Percentiles rank a stretch among this genome's conserved stretches.
These are phyloP conservation scores for Syncerus caffer DNA, from an alignment of 2,797 vertebrate species.

Conservation along the genomic window DNA sequence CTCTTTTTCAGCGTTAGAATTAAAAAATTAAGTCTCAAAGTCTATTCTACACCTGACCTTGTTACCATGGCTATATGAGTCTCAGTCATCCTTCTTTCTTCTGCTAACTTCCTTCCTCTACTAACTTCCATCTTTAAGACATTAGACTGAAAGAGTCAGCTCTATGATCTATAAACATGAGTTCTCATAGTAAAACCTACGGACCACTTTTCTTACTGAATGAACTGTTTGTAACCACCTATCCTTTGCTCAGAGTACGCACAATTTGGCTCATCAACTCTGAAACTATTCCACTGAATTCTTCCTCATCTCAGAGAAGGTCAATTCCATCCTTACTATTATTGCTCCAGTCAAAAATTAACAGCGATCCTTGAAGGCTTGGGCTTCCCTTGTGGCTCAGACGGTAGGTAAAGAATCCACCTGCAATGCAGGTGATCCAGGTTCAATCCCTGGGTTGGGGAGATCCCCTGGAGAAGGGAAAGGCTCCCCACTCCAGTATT, in stretches of 20 bases:
- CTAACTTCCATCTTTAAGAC: neutral
- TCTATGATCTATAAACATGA: neutral
- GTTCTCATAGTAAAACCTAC: neutral
- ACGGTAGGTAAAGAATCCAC: neutral
- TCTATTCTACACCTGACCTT: neutral
- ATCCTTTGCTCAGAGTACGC: neutral
- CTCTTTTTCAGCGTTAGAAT: neutral
- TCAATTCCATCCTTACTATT: neutral
- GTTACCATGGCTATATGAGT: neutral
- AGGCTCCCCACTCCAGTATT: neutral
- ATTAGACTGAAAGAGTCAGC: neutral
- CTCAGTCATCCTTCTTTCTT: neutral
- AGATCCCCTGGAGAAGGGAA: neutral
- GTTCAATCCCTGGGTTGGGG: neutral
- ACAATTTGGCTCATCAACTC: neutral
- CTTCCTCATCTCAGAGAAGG: neutral
- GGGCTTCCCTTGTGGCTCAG: neutral
- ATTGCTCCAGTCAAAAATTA: neutral
- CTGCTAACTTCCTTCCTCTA: neutral
- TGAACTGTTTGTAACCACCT: neutral
- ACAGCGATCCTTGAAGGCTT: too few relatives aligned
- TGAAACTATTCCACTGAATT: neutral
- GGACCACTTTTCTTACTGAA: neutral
- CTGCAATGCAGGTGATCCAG: neutral
- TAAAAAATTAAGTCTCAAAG: neutral